Evolutionary conservation across 2,888 invertebrate species (phyloP), one percentile per base, ranked within the genome.

Genomic region (Disparrhopalites patrizii): DNA sequence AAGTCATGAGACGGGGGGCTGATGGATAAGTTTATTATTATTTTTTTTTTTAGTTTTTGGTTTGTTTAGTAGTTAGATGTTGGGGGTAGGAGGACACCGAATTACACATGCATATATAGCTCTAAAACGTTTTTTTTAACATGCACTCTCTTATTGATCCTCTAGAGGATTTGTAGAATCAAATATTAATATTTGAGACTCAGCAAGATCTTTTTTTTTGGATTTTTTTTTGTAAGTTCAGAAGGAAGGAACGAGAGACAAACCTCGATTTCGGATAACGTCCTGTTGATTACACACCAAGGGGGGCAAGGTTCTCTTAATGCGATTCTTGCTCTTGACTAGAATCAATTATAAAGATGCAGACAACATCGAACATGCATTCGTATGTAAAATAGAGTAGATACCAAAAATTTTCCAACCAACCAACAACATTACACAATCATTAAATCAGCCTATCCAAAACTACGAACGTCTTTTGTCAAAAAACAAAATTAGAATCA

Each of bases 261-360:
- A 72, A 74, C 74, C 74, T 74, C 71, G 67, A 68, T 65, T 72
- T 67, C 68, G 70, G 70, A 74, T 71, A 68, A 66, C 71, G 66
- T 74, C 72, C 69, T 70, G 69, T 68, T 71, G 72, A 74, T 72
- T 74, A 67, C 71, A 70, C 71, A 70, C 68, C 72, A 74, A 70
- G 63, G 74, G 70, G 65, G 74, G 74, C 67, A 74, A 70, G 50
- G 74, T 74, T 71, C 74, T 70, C 72, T 74, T 72, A 57, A 70
- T 71, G 65, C 74, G 74, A 70, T 70, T 71, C 71, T 74, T 74
- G 69, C 67, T 69, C 66, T 70, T 67, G 62, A 70, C 71, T 74
- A 72, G 64, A 73, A 62, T 54, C 63, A 66, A 62, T 54, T 52
- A 62, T 64, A 56, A 64, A 64, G 56, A 64, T 56, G 64, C 64